Base-by-base conservation (phyloP, 2,113 vertebrate genomes). In the Stomatorhinus ivindoensis region DNA sequence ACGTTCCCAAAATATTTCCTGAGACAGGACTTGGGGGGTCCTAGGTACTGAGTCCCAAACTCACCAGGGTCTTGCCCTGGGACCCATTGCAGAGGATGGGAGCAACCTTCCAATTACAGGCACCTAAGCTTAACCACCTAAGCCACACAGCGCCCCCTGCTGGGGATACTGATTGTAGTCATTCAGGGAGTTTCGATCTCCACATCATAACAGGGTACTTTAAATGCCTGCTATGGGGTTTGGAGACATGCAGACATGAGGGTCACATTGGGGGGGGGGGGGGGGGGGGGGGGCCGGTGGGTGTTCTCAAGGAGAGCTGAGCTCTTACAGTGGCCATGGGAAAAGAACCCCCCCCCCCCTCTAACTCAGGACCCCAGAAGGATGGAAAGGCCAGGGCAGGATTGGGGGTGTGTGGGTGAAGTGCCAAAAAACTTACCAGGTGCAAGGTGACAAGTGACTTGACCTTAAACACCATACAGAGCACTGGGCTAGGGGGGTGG, bases 401-500 rank as follows among this genome's bases (percentile, higher is more conserved):
- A 50, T 15, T 7, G 19, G 9, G 85, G 48, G n/a, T 61, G 6
- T 61, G 48, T 27, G 24, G 50, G 47, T 42, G 44, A 5, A 27
- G 13, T 35, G 13, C 13, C 21, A 27, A 86, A 51, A 86, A 39
- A 48, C 47, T 19, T 9, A 55, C 85, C 85, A 87, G 85, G 44
- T 87, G 85, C 47, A 53, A 51, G 50, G 85, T 87, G 85, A 87
- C 48, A 87, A 87, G 48, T 87, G 85, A 55, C 48, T 50, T 89
- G 92, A 91, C 86, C 89, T 51, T 44, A 89, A 88, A 82, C 92
- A 93, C 92, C 95, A 94, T 80, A 80, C 73, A 80, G 73, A 42
- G 35, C 35, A 80, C 73, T 95, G 95, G 95, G 94, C 91, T 94
- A 94, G 95, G 55, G 4, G 93, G 92, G 94, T 93, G 19, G 87